Base-by-base conservation (phyloP, 2,888 invertebrate genomes). In the Athalia cordata region DNA sequence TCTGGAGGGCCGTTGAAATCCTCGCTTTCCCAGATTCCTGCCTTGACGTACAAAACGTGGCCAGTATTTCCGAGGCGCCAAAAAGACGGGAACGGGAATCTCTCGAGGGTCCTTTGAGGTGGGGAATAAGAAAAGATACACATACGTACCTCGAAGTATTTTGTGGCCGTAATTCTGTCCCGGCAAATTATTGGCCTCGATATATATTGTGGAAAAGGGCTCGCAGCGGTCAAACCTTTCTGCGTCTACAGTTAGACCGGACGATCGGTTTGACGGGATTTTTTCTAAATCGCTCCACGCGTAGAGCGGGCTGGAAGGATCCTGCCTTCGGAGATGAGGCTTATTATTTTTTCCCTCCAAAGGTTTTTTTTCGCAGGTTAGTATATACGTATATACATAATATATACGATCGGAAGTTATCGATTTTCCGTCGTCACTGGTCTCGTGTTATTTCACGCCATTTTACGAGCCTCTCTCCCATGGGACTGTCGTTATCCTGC, bases 381-480 rank as follows among this genome's bases (percentile, higher is more conserved):
- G 6, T 3, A 55, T 11, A 62, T 29, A 29, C 1, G 29, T 29
- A 29, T 29, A 29, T 29, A 29, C 2, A 29, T 29, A 29, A 29
- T 29, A 29, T 29, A 13, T 43, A 59, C 57, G 72, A 72, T 72
- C 72, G 72, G 45, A 47, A 59, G n/a, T n/a, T 72, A 72, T 72
- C 59, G 72, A 72, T 72, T 72, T 72, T 59, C 72, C 72, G 72
- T 72, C 72, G 72, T 72, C 72, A 72, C 72, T 59, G 59, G 59
- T 59, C 72, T 57, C 72, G 57, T 57, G 72, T 72, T 72, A 59
- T 72, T 72, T 72, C 72, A 72, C 72, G 72, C 57, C 45, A 72
- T 72, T 72, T 72, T 72, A 72, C 57, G 72, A 72, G 72, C 57
- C 59, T 57, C n/a, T 72, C 13, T 70, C 59, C 72, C 72, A 5